Evolutionary conservation across 2,888 invertebrate species (phyloP).

Genomic region (Oeneis ivallda): DNA sequence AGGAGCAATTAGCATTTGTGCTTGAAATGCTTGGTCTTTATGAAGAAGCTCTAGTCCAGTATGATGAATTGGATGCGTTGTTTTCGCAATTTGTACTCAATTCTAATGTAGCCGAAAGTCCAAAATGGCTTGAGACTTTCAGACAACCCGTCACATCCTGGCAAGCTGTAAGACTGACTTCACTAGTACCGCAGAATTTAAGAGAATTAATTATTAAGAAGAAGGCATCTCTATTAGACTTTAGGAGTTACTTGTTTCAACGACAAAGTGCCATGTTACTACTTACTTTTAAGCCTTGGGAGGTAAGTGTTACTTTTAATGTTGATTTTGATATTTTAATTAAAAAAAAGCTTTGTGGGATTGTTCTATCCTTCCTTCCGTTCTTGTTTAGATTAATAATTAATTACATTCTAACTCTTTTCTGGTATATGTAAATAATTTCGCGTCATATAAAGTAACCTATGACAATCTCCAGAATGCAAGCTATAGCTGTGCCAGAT

Average conservation of each 20-base stretch:
- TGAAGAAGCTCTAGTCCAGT: slow-evolving; percentile 97
- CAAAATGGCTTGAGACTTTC: slow-evolving; percentile 92
- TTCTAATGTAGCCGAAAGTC: slow-evolving; percentile 93
- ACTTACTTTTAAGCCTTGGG: slow-evolving; percentile 88
- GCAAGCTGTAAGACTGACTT: slow-evolving; percentile 89
- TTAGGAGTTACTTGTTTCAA: slow-evolving; percentile 96
- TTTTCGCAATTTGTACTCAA: slow-evolving; percentile 98
- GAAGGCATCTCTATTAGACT: slow-evolving; percentile 90
- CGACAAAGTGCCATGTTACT: slow-evolving; percentile 94
- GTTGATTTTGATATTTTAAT: no score
- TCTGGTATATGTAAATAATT: no score
- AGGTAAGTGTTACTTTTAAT: slow-evolving; percentile 78
- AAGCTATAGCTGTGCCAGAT: no score
- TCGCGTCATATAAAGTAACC: no score
- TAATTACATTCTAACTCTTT: no score
- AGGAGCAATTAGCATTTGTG: slow-evolving; percentile 97
- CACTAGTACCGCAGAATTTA: slow-evolving; percentile 81
- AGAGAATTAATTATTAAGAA: slow-evolving; percentile 74
- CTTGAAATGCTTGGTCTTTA: slow-evolving; percentile 96
- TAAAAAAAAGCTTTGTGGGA: no score
- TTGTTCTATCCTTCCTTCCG: no score
- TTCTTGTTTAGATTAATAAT: no score
- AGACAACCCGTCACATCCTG: slow-evolving; percentile 90
- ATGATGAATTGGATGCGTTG: slow-evolving; percentile 97
- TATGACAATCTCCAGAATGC: no score